Base-by-base conservation (phyloP, 2,888 invertebrate genomes). In the Agonopterix arenella region DNA sequence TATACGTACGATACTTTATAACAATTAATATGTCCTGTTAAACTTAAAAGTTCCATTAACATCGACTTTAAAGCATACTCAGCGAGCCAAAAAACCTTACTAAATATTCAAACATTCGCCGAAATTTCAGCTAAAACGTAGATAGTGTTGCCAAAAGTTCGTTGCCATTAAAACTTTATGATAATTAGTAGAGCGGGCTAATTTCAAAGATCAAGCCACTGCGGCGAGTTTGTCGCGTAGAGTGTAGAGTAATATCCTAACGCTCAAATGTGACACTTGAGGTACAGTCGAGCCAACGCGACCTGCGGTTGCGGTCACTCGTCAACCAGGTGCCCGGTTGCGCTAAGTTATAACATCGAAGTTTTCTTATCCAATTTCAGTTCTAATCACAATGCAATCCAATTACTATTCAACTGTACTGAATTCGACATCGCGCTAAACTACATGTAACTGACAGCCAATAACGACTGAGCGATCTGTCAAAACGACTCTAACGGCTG, bases 101-200 rank as follows among this genome's bases (percentile, higher is more conserved):
- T 63, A 66, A 73, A 73, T 71, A 70, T 71, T 68, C 64, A 65
- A 59, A 63, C 62, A 70, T 66, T 64, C 55, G 52, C 55, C 53
- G 60, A 62, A 63, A 66, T 70, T 67, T 61, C 60, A 58, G 63
- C 61, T 64, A 69, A 66, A 43, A 11, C 64, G 67, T 59, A 67
- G 71, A 75, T 76, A 77, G 76, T 76, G 73, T 74, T 73, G 72
- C 73, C 73, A 76, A 76, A 76, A 79, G 68, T 76, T 72, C 53
- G 58, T 61, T 64, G 64, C 66, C 65, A 72, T 75, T 75, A 69
- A 76, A 79, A 80, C 77, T 80, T 79, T 79, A 81, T 77, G 73
- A 73, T 80, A 80, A 81, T 80, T 79, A 80, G 72, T 68, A 66
- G 71, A 70, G 71, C 67, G 62, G 66, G 73, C 74, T 79, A 74